Evolutionary conservation across 1,140 invertebrate species (phyloP), one percentile per base, ranked within the genome.

Genomic region (Popillia japonica): DNA sequence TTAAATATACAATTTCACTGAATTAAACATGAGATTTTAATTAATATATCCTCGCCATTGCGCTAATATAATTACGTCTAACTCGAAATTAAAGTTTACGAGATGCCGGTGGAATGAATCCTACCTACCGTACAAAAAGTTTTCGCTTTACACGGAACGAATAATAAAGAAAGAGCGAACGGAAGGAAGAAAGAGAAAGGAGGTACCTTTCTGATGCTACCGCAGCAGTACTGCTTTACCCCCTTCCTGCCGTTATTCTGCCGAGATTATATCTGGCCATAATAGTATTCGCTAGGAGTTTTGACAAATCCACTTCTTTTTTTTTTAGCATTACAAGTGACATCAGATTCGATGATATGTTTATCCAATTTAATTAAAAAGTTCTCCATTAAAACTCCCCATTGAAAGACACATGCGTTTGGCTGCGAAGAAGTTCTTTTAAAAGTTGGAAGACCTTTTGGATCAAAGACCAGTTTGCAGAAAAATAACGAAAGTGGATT

Each of bases 1-100:
- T 85, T 84, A 83, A 84, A 84, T 83, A 83, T 84, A 85, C 82
- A 84, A 85, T 84, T 85, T 83, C 83, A 79, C 80, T 85, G 83
- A 84, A 85, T 84, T 82, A 84, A 82, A 84, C 82, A 85, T 85
- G 82, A 84, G 83, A 83, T 84, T 84, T 85, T 85, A 85, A 85
- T 85, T 85, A 85, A 85, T 85, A 84, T 82, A 85, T 84, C 83
- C 84, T 81, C 83, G 80, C 79, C 77, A 82, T 81, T 78, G 79
- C 80, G 78, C 79, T 85, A 85, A 85, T 83, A 80, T 80, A 79
- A 83, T 85, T 85, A 85, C 80, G 81, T 78, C 79, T 80, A 79
- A 80, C 80, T 80, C 79, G 80, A 83, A 83, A 84, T 83, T 81
- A 82, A 83, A 83, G 82, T 84, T 83, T 82, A 76, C 48, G 48